Evolutionary conservation across 2,113 vertebrate species (phyloP), one percentile per base, ranked within the genome.

Genomic region (Trichomycterus rosablanca): DNA sequence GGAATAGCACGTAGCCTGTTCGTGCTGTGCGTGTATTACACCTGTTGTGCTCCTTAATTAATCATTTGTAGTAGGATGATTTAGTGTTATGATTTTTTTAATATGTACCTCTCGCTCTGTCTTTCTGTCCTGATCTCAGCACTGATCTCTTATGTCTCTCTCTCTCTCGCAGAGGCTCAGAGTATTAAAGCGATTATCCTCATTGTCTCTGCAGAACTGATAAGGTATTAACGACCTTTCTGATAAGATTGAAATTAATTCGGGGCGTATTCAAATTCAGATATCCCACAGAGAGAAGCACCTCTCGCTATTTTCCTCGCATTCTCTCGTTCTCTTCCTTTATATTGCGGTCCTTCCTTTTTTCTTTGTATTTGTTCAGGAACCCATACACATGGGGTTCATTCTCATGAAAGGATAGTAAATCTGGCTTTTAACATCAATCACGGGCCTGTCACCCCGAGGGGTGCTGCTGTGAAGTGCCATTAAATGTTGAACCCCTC

Each of bases 211-310:
- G 74, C 79, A 83, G 78, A 78, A 77, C 72, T 78, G 81, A 83
- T 82, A 72, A 78, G 74, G 74, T 76, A 75, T 81, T 78, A 80
- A 73, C 72, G 76, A 73, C 73, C 71, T 75, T 67, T 66, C 65
- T 81, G 81, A 84, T 83, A 74, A 81, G 80, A 82, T 82, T 83
- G 77, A 85, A 84, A 84, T 85, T 75, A 80, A 83, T 85, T 85
- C 81, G 72, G 69, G 57, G 72, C 77, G 75, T 77, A 58, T 76
- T 83, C 74, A 77, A 72, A 79, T 79, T 75, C 78, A 76, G 70
- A 76, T 23, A 55, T 58, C 67, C 67, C 45, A 49, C 34, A 62
- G 76, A 80, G 76, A 80, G 72, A 75, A 74, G 74, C 68, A 40
- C 49, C 61, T 69, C 56, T 68, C 67, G 23, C 28, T 28, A 39